Evolutionary conservation across 2,888 invertebrate species (phyloP).

Genomic region (Lasioglossum pauxillum): DNA sequence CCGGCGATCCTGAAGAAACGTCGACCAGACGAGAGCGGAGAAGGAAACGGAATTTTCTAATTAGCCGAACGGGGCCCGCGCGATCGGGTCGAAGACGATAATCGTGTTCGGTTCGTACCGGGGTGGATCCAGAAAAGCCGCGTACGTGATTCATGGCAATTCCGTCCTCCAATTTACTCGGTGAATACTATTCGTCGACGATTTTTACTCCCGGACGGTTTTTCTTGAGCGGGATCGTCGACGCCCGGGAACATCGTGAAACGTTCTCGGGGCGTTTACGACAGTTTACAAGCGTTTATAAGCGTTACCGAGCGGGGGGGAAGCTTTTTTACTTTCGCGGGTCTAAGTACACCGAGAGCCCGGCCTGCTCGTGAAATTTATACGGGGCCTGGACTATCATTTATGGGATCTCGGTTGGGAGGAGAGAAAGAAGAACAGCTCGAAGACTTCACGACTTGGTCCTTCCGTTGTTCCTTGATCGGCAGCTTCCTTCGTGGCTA

Average conservation of each 20-base stretch:
- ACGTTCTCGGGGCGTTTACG: not conserved
- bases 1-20: constrained; percentile 4
- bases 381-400: constrained; percentile 15
- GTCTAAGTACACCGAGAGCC: not conserved
- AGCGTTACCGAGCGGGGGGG: not conserved
- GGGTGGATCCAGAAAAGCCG: not conserved
- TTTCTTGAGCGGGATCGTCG: not conserved
- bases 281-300: not conserved
- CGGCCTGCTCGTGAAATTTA: constrained; percentile 28
- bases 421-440: constrained; percentile 8
- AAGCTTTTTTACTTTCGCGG: constrained; percentile 3
- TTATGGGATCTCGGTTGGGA: constrained; percentile 27
- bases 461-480: not conserved
- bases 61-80: not conserved
- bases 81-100: not conserved
- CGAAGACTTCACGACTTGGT: constrained; percentile 48
- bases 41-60: not conserved
- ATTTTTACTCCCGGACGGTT: not conserved
- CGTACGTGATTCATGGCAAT: not conserved
- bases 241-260: not conserved
- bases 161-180: not conserved
- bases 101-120: not conserved
- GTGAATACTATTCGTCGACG: not conserved
- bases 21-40: too few relatives aligned
- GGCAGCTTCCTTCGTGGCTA: not conserved